phyloP scores from a whole-genome alignment of 2,888 invertebrate species.

The Polietes domitor region DNA sequence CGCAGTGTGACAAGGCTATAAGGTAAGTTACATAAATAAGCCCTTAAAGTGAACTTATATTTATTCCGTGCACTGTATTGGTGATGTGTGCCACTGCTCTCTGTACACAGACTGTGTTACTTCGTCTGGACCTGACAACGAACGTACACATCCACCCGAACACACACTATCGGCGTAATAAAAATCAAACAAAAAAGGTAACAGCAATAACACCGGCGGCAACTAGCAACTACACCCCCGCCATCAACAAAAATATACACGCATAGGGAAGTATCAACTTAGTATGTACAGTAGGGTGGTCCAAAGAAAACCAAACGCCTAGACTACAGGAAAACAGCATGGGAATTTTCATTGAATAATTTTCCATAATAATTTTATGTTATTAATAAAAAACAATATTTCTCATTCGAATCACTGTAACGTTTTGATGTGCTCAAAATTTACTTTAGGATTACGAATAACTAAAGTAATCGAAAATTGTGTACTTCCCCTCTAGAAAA shows the following conservation, averaged over 20 bases:
- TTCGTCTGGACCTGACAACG: conserved; percentile 60
- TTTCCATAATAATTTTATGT: too few species aligned
- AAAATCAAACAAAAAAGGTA: conserved; percentile 44
- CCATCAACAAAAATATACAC: neutral
- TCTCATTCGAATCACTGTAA: too few species aligned
- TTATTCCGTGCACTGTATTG: neutral
- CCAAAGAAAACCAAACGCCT: neutral
- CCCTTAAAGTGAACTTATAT: neutral
- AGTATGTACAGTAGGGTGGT: conserved; percentile 10
- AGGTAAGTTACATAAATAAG: too few species aligned
- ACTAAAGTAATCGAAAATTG: too few species aligned
- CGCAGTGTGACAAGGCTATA: too few species aligned
- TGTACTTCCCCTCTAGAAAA: too few species aligned
- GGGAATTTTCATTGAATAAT: too few species aligned
- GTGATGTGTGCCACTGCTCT: neutral
- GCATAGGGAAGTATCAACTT: neutral
- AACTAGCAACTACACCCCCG: conserved; percentile 9
- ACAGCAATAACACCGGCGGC: neutral
- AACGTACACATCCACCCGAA: neutral
- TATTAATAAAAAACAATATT: too few species aligned
- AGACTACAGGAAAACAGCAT: too few species aligned
- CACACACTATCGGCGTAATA: conserved; percentile 35
- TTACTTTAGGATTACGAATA: too few species aligned
- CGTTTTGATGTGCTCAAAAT: too few species aligned
- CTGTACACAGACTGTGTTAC: neutral